These are phyloP conservation scores for Dinomys branickii DNA, from an alignment of 2,113 vertebrate species.

Conservation along the genomic window DNA sequence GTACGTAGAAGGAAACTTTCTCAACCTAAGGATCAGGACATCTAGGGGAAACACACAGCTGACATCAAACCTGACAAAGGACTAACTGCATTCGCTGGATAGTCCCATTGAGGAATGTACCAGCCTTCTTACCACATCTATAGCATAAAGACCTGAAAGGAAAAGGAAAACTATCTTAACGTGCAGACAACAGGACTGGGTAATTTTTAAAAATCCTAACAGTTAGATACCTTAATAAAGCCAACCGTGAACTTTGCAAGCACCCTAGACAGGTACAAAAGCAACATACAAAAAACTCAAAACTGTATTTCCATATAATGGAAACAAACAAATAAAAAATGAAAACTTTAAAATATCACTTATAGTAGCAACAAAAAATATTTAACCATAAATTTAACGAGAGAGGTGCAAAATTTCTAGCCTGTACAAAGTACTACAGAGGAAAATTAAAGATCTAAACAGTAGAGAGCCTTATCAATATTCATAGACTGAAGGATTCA, in stretches of 20 bases:
- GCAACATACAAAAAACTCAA: slow-evolving; percentile 18
- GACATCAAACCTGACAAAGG: neutral
- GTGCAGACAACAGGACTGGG: neutral
- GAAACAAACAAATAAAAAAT: neutral
- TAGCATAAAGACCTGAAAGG: neutral
- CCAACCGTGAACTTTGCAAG: neutral
- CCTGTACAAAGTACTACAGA: neutral
- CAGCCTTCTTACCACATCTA: neutral
- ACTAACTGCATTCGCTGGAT: neutral
- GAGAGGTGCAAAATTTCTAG: neutral
- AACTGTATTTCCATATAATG: neutral
- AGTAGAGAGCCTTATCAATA: neutral
- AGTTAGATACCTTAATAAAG: neutral
- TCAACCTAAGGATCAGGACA: neutral
- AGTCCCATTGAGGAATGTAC: neutral
- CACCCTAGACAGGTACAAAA: neutral
- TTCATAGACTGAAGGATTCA: neutral
- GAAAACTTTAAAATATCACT: neutral
- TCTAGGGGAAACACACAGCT: neutral
- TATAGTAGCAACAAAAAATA: neutral
- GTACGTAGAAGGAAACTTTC: neutral
- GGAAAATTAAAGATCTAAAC: neutral
- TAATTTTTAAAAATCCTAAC: neutral
- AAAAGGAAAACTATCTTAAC: neutral
- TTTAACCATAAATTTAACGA: neutral